Evolutionary conservation across 2,797 vertebrate genomes (phyloP), one percentile per base, ranked within the genome.

Genomic region (Emys orbicularis): DNA sequence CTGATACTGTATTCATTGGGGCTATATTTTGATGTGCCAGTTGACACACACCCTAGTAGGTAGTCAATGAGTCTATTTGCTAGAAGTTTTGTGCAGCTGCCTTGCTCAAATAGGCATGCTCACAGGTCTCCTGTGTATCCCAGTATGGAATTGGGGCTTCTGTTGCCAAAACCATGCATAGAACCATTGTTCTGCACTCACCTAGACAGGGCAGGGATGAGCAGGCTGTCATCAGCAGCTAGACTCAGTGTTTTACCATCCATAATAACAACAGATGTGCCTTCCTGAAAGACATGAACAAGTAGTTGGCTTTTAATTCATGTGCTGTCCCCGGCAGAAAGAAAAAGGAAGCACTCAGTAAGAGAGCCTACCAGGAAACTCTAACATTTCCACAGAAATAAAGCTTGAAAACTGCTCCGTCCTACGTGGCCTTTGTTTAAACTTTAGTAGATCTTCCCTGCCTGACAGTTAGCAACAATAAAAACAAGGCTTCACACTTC

Each of bases 141-240:
- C 29, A 44, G 4, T 59, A 37, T 61, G 25, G 68, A 56, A 19
- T 47, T 89, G 29, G 52, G 41, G 11, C 23, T 21, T 82, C 6
- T 57, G 15, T 65, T 72, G 57, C 65, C n/a, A 31, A 68, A 89
- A 61, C 84, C 25, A 72, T 0, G 1, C 54, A 49, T 1, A 44
- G 80, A 90, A 12, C 21, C 56, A 12, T 44, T 68, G 41, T n/a
- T 76, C 52, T 93, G 61, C 80, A 99, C 99, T 99, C 87, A 99
- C 99, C 27, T 84, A 61, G 95, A 98, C 76, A 98, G 98, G 56
- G 98, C 98, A 5, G 94, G 98, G 89, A 99, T 97, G 59, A 99
- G 98, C 56, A 99, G 97, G 97, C 99, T 99, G 94, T 99, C 98
- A 90, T 98, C 98, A 7, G 98, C 90, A 56, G 95, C 97, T 5